Percentiles rank a stretch among this genome's conserved stretches.
phyloP scores from a whole-genome alignment of 2,797 vertebrate genomes.

The Taeniopygia guttata region DNA sequence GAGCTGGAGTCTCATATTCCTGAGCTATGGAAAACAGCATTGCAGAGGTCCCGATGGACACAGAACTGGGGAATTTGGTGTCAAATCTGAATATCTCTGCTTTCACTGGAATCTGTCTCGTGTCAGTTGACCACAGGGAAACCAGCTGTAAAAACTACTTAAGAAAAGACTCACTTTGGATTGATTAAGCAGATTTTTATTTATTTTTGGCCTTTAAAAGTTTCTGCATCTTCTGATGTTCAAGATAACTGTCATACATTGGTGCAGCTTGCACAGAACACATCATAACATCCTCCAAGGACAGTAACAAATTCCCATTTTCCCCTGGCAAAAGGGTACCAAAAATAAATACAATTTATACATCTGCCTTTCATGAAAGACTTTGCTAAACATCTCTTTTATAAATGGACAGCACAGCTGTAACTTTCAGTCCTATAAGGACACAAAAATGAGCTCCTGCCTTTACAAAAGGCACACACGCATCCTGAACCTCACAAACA shows the following conservation, averaged over 20 bases:
- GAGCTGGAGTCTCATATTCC: neutral
- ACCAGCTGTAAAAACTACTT: neutral
- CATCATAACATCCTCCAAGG: slow-evolving; percentile 50
- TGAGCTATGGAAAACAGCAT: neutral
- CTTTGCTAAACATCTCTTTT: neutral
- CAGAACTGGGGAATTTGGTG: neutral
- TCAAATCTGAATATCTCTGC: neutral
- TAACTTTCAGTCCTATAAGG: slow-evolving; percentile 70
- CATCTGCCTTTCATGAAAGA: slow-evolving; percentile 14
- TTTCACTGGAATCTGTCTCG: neutral
- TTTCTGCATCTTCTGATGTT: neutral
- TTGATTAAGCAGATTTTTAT: neutral
- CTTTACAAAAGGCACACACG: slow-evolving; percentile 70
- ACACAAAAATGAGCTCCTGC: slow-evolving; percentile 46
- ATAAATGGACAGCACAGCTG: neutral
- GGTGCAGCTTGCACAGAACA: neutral
- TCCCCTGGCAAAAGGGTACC: slow-evolving; percentile 20
- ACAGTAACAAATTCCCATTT: neutral
- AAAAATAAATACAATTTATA: slow-evolving; percentile 56
- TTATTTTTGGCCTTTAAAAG: neutral
- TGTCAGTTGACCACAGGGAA: neutral
- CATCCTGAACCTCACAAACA: slow-evolving; percentile 53
- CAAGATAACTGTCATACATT: neutral
- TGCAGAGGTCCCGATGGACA: neutral
- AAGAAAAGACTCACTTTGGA: neutral